Conservation (phyloP, 2,113 vertebrate genomes). For the Heterochromis multidens region DNA sequence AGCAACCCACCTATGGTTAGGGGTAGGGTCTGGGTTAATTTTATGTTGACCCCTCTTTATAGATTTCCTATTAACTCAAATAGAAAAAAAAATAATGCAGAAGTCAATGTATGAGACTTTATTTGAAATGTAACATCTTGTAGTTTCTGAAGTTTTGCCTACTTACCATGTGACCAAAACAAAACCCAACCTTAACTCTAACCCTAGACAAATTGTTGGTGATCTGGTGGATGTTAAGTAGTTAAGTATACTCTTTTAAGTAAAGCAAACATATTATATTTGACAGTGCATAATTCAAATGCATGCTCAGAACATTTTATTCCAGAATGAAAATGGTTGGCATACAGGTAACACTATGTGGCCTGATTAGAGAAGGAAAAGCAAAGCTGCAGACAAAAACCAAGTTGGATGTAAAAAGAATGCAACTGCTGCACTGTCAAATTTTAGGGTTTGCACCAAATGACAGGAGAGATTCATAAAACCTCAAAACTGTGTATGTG, state of each 20-base stretch:
- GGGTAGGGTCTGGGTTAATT: background rate
- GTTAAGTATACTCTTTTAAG: background rate
- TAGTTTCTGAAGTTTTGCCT: background rate
- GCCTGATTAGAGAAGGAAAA: background rate
- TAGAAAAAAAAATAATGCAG: background rate
- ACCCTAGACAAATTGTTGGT: background rate
- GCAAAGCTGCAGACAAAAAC: background rate
- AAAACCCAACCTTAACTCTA: background rate
- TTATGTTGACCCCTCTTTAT: background rate
- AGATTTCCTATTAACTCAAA: fast-evolving
- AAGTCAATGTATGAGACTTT: background rate
- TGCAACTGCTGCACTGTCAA: background rate
- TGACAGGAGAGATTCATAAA: background rate
- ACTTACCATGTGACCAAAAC: background rate
- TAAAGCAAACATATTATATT: background rate
- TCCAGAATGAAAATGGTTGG: fast-evolving
- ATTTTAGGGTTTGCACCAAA: background rate
- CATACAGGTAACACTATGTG: background rate
- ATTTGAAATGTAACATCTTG: background rate
- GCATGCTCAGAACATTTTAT: background rate
- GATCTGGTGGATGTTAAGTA: background rate
- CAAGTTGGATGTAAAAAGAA: background rate
- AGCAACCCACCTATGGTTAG: too few species aligned
- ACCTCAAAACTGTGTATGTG: background rate
- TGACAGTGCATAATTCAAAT: background rate